Base-by-base conservation (phyloP, 2,797 vertebrate genomes). In the Carduelis carduelis region DNA sequence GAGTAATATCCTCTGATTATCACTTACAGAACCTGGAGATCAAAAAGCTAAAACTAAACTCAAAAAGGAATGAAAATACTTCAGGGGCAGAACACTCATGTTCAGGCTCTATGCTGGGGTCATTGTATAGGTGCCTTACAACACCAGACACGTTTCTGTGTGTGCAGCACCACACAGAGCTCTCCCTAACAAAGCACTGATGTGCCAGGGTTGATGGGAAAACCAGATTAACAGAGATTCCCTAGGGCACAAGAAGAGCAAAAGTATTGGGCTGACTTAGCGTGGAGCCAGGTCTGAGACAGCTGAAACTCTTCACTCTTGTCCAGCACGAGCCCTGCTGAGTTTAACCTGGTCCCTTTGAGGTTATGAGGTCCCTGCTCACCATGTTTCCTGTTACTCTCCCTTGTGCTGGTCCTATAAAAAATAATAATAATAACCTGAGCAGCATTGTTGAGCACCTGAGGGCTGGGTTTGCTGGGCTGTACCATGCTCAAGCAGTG, bases 61-160 rank as follows among this genome's bases (percentile, higher is more conserved):
- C 8, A 57, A 37, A 87, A 74, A 60, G 24, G 26, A 71, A 52
- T 22, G 6, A n/a, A 55, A 52, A 77, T 6, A 30, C 35, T 8
- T 22, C 24, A 64, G n/a, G 14, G 34, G 12, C 13, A 50, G 23
- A 35, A 50, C 2, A 1, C 41, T 76, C 19, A 66, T 0, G 1
- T 55, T 91, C 57, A 68, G 72, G 14, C 35, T 81, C n/a, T 71
- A 13, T 71, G 61, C 43, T 66, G 43, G 39, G 39, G n/a, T n/a
- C 21, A 34, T 60, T 34, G 6, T 39, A 18, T 32, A 52, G 65
- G 21, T 76, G 47, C 15, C 30, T 72, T 23, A 7, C 26, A 44
- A 27, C 27, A 59, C 8, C 50, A 46, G 41, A 20, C 19, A 4
- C 43, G 30, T 50, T 83, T 24, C 37, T 23, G 11, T 23, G 41